A percentile compares a stretch with the other conserved stretches of the same genome.
Evolutionary conservation across 2,888 invertebrate species (phyloP).

Genomic region (Neoascia interrupta): DNA sequence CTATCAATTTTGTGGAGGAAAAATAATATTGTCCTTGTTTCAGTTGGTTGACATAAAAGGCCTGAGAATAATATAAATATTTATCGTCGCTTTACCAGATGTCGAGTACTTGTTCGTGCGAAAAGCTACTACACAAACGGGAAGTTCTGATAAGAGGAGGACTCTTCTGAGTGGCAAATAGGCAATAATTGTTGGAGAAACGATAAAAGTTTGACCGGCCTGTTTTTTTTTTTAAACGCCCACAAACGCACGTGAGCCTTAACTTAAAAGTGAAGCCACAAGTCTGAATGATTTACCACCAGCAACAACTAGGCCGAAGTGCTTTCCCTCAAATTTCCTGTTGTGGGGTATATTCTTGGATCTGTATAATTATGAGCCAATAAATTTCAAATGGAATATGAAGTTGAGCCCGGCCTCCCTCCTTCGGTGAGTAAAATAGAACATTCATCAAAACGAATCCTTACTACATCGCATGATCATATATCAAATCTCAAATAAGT

Average conservation of each 20-base stretch:
- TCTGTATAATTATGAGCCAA: conserved; percentile 2
- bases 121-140: conserved; percentile 32
- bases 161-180: too few relatives aligned
- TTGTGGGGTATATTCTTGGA: too few relatives aligned
- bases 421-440: neutral
- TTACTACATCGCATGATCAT: conserved; percentile 45
- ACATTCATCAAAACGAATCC: conserved; percentile 27
- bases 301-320: too few relatives aligned
- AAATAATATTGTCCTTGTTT: conserved; percentile 63
- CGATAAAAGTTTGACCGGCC: too few relatives aligned
- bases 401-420: neutral
- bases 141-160: too few relatives aligned
- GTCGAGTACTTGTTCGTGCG: conserved; percentile 48
- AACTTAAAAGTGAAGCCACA: too few relatives aligned
- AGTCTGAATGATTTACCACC: too few relatives aligned
- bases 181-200: too few relatives aligned
- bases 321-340: too few relatives aligned
- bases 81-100: conserved; percentile 45
- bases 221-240: too few relatives aligned
- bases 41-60: conserved; percentile 58
- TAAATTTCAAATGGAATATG: conserved; percentile 8
- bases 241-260: too few relatives aligned
- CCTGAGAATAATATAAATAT: conserved; percentile 53
- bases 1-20: conserved; percentile 57
- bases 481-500: conserved; percentile 42